Evolutionary conservation across 1,140 invertebrate genomes (phyloP).

Genomic region (Caenorhabditis elegans): DNA sequence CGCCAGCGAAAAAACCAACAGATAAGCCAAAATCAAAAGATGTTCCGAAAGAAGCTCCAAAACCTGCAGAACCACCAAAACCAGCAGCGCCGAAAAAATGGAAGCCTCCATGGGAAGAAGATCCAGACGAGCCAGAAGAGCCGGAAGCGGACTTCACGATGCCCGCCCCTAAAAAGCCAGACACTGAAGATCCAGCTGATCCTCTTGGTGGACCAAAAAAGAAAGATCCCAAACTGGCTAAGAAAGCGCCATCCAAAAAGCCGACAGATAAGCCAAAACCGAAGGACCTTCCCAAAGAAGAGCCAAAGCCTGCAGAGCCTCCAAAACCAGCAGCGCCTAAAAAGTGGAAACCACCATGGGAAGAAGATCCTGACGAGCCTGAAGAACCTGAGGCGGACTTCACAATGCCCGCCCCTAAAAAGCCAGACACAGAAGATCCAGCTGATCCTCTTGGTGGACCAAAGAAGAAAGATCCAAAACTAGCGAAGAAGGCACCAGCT

Average conservation of each 20-base stretch:
- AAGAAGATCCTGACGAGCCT: background rate
- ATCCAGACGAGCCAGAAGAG: background rate
- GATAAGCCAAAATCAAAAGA: background rate
- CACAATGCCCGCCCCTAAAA: background rate
- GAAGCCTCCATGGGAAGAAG: background rate
- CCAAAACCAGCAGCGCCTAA: background rate
- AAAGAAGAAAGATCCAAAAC: background rate
- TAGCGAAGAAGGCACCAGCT: background rate
- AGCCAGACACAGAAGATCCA: background rate
- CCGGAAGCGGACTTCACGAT: background rate
- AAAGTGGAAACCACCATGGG: slow-evolving; percentile 10
- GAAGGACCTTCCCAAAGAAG: background rate
- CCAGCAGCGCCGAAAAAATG: background rate
- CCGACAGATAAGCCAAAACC: background rate
- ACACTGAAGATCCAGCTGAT: background rate
- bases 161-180: background rate
- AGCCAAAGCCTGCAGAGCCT: background rate
- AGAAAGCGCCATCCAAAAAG: background rate
- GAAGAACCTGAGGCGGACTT: background rate
- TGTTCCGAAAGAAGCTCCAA: background rate
- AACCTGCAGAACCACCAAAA: background rate
- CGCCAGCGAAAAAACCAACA: background rate
- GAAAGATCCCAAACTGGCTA: background rate
- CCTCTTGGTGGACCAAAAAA: background rate
- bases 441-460: background rate